Evolutionary conservation across 2,888 invertebrate genomes (phyloP), one percentile per base, ranked within the genome.

Genomic region (Leucoptera coffeella): DNA sequence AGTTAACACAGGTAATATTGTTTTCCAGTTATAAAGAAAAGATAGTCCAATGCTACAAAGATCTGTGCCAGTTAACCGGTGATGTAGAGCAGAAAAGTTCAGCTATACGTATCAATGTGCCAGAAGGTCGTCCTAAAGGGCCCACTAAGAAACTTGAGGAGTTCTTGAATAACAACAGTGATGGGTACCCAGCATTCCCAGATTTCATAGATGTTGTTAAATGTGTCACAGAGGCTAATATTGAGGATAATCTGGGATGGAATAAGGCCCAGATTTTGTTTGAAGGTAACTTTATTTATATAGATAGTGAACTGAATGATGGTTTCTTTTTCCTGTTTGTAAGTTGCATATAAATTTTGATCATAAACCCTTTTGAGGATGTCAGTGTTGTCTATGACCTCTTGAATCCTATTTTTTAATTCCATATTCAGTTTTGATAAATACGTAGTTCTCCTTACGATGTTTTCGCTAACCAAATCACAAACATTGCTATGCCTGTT

Each of bases 121-220:
- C 12, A 9, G 12, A 19, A n/a, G 20, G 19, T 9, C 26, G 20
- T n/a, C 26, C 26, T 12, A 2, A 7, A 5, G 54, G 54, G 0
- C 56, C 75, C 32, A 60, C 44, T 29, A 38, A 35, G 14, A 39
- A 32, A 9, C 37, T 65, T 1, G 54, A 64, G 32, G 8, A 32
- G 2, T 50, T 50, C 22, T 41, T 65, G 0, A 62, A 64, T 21
- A 30, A 30, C 1, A 48, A 47, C 1, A 46, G 52, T 5, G 49
- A 43, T 1, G 62, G 61, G 0, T 26, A 39, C 4, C 47, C 53
- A 1, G 41, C 40, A 0, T 59, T 64, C 26, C 81, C 61, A 8
- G 78, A 61, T 47, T 76, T 69, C 39, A 43, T 41, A 12, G 77
- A 77, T 40, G 62, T 65, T 0, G 35, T 51, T 0, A 29, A 38